These are phyloP conservation scores for Euwallacea fornicatus DNA, from an alignment of 1,140 invertebrate species.

Conservation along the genomic window DNA sequence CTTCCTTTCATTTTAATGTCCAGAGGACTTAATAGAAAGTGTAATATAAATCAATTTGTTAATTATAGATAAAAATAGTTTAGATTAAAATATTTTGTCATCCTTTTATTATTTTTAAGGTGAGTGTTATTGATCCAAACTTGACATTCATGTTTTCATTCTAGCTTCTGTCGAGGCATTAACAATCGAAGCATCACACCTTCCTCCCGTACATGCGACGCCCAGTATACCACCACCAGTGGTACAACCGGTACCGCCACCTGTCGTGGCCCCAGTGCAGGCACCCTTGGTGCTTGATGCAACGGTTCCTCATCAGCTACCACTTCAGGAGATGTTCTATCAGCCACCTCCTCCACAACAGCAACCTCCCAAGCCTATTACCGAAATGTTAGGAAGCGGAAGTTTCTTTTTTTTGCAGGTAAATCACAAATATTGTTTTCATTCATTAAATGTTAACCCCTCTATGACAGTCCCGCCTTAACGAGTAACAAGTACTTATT, in stretches of 20 bases:
- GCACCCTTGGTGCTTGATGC: constrained; percentile 17
- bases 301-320: constrained; percentile 17
- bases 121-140: not conserved
- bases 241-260: constrained; percentile 39
- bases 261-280: constrained; percentile 30
- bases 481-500: too few species aligned
- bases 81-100: too few species aligned
- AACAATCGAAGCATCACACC: constrained; percentile 44
- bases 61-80: too few species aligned
- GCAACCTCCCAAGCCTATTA: constrained; percentile 59
- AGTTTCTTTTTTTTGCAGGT: constrained; percentile 76
- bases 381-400: constrained; percentile 71
- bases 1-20: too few species aligned
- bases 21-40: too few species aligned
- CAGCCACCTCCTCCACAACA: constrained; percentile 46
- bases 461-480: not conserved
- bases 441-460: too few species aligned
- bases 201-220: constrained; percentile 23
- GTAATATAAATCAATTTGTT: too few species aligned
- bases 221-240: not conserved
- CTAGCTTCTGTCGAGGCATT: constrained; percentile 46
- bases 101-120: not conserved
- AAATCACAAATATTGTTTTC: not conserved
- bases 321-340: constrained; percentile 32
- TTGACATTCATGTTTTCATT: not conserved